Base-by-base conservation (phyloP, 2,797 vertebrate genomes). In the Tarsius wallacei region DNA sequence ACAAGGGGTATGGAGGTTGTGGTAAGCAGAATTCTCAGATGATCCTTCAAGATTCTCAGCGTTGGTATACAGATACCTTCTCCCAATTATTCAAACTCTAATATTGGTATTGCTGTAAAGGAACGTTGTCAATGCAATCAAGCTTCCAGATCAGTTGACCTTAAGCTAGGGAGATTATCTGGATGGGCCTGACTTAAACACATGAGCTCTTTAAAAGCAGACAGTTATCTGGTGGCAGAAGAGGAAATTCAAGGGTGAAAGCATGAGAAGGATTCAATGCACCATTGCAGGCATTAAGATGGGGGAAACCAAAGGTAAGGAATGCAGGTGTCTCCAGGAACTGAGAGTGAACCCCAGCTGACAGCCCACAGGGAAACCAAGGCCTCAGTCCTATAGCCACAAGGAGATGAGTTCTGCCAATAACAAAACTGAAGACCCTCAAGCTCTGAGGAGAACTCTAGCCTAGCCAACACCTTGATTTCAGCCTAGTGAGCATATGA, bases 61-160 rank as follows among this genome's bases (percentile, higher is more conserved):
- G 17, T 59, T 15, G 28, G 26, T 28, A 3, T 73, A n/a, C 31
- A 59, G 1, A 22, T 0, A 19, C 22, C 22, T 22, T 49, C 68
- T 87, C 59, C 26, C 12, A 42, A 22, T 31, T 59, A 49, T 82
- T 90, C 93, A 90, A 84, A 89, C 21, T 11, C 8, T 15, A 78
- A 59, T 3, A 24, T 7, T 42, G 12, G 21, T 13, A 16, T 28
- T 68, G 55, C 73, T 49, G 53, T 15, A 21, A 76, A 64, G 53
- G 10, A 59, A n/a, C 76, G 73, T 84, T 92, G 53, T 70, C 33
- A 22, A 0, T 24, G 70, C 36, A 55, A 63, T 71, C 57, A 78
- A 55, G 53, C 31, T 63, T 87, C 26, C 55, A 42, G 55, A 24
- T 57, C 15, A 87, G 51, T 5, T 68, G 59, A 87, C 36, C 61